Evolutionary conservation across 2,797 vertebrate genomes (phyloP).

Genomic region (Micropoecilia bifurca): DNA sequence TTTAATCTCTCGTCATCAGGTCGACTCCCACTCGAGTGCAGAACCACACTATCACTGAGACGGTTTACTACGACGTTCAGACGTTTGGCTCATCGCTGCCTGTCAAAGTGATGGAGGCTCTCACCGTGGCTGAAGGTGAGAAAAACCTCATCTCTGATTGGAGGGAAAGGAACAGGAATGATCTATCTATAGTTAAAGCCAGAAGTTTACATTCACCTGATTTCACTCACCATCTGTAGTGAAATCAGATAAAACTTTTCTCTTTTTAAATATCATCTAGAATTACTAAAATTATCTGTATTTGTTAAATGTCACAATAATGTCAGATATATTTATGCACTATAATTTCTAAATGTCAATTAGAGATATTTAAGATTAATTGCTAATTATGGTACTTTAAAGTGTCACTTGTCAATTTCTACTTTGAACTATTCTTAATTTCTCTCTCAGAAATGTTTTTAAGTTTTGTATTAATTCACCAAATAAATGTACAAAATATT

Average conservation of each 20-base stretch:
- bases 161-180: background rate
- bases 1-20: constrained; percentile 61
- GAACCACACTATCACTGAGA: constrained; percentile 82
- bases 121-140: constrained; percentile 88
- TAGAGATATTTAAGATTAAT: background rate
- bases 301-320: too few relatives aligned
- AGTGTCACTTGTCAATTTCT: background rate
- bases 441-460: background rate
- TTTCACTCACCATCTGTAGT: too few relatives aligned
- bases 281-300: too few relatives aligned
- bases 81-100: constrained; percentile 93
- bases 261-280: too few relatives aligned
- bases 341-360: too few relatives aligned
- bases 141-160: background rate
- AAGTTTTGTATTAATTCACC: background rate
- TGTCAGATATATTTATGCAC: too few relatives aligned
- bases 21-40: constrained; percentile 87
- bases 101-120: constrained; percentile 95
- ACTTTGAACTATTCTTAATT: background rate
- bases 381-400: background rate
- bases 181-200: too few relatives aligned
- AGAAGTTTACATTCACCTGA: too few relatives aligned
- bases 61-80: constrained; percentile 89
- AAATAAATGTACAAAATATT: background rate
- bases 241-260: too few relatives aligned